These are phyloP conservation scores for Gymnobelideus leadbeateri DNA, from an alignment of 2,113 vertebrate genomes.

Conservation along the genomic window DNA sequence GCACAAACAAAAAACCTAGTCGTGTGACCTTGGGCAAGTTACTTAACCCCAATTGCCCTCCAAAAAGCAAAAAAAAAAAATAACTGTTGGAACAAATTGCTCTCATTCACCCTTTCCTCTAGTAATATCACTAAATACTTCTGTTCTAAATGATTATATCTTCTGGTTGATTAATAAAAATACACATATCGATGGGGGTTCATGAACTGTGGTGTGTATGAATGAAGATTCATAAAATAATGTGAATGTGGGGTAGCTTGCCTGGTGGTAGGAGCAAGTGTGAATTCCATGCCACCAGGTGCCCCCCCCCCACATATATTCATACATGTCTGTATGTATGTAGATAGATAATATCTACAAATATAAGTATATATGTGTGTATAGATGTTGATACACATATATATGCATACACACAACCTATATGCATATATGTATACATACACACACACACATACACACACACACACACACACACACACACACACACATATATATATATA, in stretches of 20 bases:
- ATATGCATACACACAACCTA: neutral
- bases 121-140: neutral
- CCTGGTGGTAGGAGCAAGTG: neutral
- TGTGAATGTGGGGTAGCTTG: neutral
- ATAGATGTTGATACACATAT: too few species aligned
- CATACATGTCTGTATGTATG: neutral
- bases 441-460: neutral
- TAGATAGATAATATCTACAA: neutral
- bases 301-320: neutral
- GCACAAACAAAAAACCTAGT: too few species aligned
- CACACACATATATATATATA: neutral
- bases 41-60: too few species aligned
- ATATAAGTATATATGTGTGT: neutral
- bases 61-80: too few species aligned
- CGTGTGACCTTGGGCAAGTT: too few species aligned
- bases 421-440: neutral
- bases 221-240: neutral
- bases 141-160: neutral
- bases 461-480: neutral
- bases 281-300: neutral
- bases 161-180: neutral
- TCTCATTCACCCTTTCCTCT: neutral
- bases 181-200: neutral
- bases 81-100: neutral
- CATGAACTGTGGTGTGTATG: neutral